Evolutionary conservation across 2,113 vertebrate genomes (phyloP).

Genomic region (Bubo blakistoni): DNA sequence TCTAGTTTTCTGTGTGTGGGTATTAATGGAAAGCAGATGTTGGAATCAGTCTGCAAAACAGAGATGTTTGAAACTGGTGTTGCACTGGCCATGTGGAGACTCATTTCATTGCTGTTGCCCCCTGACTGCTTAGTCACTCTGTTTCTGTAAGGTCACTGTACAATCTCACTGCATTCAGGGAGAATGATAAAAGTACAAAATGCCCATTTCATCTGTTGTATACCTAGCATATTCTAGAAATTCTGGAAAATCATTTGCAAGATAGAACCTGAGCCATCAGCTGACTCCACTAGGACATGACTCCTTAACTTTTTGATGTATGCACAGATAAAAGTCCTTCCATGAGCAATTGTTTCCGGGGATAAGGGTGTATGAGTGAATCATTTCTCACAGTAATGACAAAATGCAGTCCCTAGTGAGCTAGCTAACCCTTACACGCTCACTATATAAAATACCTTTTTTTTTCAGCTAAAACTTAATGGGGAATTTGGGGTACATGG

Average conservation of each 20-base stretch:
- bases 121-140: not conserved
- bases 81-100: not conserved
- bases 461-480: not conserved
- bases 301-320: not conserved
- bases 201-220: not conserved
- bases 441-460: not conserved
- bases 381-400: not conserved
- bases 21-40: not conserved
- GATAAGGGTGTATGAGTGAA: not conserved
- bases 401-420: not conserved
- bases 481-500: not conserved
- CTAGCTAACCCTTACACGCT: not conserved
- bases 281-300: not conserved
- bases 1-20: not conserved
- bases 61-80: not conserved
- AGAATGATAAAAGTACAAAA: not conserved
- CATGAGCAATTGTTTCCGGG: not conserved
- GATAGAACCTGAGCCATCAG: not conserved
- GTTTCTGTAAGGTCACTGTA: not conserved
- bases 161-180: not conserved
- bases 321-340: not conserved
- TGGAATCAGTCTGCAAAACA: not conserved
- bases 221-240: not conserved
- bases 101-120: not conserved
- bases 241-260: not conserved